Conservation (phyloP, 2,888 invertebrate genomes). For the Micoletzkya japonica region DNA sequence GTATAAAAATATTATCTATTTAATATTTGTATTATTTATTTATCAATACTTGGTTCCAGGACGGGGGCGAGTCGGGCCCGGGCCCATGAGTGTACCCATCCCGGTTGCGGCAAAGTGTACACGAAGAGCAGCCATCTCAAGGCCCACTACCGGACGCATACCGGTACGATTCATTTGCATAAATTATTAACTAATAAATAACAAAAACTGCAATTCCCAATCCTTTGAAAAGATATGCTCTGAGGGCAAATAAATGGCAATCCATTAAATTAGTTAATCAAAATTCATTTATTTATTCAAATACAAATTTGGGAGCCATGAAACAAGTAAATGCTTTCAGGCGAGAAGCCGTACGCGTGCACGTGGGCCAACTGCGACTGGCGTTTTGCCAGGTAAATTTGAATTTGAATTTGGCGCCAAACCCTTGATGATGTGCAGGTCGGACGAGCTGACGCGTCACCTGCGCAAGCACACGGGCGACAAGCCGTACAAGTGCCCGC, state of each 20-base stretch:
- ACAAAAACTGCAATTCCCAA: too few relatives aligned
- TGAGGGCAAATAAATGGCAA: too few relatives aligned
- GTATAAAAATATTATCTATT: too few relatives aligned
- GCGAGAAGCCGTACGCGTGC: slow-evolving; percentile 63
- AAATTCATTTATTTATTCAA: too few relatives aligned
- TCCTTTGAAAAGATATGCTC: too few relatives aligned
- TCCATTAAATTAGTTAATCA: too few relatives aligned
- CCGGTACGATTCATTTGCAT: too few relatives aligned
- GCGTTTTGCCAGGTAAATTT: slow-evolving; percentile 58
- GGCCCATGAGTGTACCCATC: slow-evolving; percentile 45
- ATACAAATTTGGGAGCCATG: too few relatives aligned
- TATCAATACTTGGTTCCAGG: too few relatives aligned
- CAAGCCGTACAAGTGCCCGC: slow-evolving; percentile 73
- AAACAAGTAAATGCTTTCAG: too few relatives aligned
- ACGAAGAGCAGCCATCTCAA: slow-evolving; percentile 62
- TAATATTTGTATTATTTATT: too few relatives aligned
- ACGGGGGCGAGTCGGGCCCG: slow-evolving; percentile 21
- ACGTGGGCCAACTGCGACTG: slow-evolving; percentile 59
- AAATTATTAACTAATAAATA: too few relatives aligned
- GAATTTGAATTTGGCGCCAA: slow-evolving; percentile 23
- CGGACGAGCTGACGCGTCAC: slow-evolving; percentile 55
- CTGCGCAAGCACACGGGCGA: slow-evolving; percentile 70
- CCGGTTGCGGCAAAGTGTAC: slow-evolving; percentile 58
- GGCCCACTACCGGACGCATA: slow-evolving; percentile 60
- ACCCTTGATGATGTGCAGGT: slow-evolving; percentile 28